phyloP scores from a whole-genome alignment of 2,888 invertebrate genomes.

The Synanthedon andrenaeformis region DNA sequence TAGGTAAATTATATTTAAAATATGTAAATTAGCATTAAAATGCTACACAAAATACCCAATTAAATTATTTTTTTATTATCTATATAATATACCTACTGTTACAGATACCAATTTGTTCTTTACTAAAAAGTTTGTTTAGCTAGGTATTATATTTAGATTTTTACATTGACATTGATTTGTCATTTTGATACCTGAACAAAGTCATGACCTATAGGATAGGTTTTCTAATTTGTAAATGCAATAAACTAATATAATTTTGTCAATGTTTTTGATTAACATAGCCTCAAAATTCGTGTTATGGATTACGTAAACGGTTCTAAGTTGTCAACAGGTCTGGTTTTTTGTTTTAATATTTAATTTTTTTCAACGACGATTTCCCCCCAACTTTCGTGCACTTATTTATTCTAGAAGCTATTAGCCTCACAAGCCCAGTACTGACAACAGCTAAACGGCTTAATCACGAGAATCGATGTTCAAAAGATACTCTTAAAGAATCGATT shows the following conservation, averaged over 20 bases:
- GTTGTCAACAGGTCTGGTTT: conserved; percentile 26
- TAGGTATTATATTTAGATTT: not conserved
- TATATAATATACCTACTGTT: not conserved
- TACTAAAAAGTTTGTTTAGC: not conserved
- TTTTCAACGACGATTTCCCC: conserved; percentile 6
- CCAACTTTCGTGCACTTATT: conserved; percentile 9
- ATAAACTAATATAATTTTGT: not conserved
- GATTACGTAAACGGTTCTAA: conserved; percentile 31
- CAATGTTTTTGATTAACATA: conserved; percentile 6
- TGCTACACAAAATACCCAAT: too few relatives aligned
- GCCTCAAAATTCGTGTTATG: conserved; percentile 31
- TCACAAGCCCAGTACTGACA: too few relatives aligned
- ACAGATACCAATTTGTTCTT: not conserved
- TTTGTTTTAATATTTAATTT: conserved; percentile 9
- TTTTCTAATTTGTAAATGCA: too few relatives aligned
- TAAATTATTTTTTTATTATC: too few relatives aligned
- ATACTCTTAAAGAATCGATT: conserved; percentile 12
- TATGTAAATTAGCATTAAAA: too few relatives aligned
- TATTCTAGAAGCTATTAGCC: too few relatives aligned
- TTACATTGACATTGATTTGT: not conserved
- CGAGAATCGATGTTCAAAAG: too few relatives aligned
- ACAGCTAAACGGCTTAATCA: too few relatives aligned
- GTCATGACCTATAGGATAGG: too few relatives aligned
- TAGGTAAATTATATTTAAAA: too few relatives aligned
- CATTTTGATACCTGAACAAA: too few relatives aligned